These are phyloP conservation scores for Anodontia alba DNA, from an alignment of 2,888 invertebrate genomes.

Conservation along the genomic window DNA sequence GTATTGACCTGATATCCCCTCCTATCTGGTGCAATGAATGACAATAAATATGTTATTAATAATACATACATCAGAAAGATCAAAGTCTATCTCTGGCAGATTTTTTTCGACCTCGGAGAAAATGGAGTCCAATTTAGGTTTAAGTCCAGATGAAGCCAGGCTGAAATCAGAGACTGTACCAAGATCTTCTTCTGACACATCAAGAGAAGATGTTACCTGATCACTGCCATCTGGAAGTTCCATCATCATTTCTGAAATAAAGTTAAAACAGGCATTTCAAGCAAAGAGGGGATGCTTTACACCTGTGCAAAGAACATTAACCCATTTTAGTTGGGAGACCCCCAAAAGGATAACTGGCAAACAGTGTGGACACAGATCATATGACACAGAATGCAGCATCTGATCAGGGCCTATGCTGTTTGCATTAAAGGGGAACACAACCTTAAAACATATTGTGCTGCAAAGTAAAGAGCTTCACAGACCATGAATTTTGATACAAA, in stretches of 20 bases:
- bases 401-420: not conserved
- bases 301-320: not conserved
- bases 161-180: constrained; percentile 15
- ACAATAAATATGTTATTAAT: too few species aligned
- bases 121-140: constrained; percentile 81
- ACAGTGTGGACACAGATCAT: too few species aligned
- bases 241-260: constrained; percentile 3
- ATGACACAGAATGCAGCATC: not conserved
- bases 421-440: not conserved
- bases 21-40: too few species aligned
- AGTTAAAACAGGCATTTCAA: too few species aligned
- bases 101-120: constrained; percentile 82
- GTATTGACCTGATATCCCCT: too few species aligned
- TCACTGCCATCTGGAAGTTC: not conserved
- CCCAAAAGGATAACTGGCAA: not conserved
- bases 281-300: not conserved
- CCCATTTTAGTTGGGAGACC: not conserved
- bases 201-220: not conserved
- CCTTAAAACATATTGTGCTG: too few species aligned
- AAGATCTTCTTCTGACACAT: not conserved
- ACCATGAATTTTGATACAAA: too few species aligned
- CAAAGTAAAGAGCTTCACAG: too few species aligned
- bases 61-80: constrained; percentile 80
- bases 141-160: constrained; percentile 64
- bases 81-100: constrained; percentile 82